Evolutionary conservation across 2,113 vertebrate species (phyloP), one percentile per base, ranked within the genome.

Genomic region (Chloroceryle aenea): DNA sequence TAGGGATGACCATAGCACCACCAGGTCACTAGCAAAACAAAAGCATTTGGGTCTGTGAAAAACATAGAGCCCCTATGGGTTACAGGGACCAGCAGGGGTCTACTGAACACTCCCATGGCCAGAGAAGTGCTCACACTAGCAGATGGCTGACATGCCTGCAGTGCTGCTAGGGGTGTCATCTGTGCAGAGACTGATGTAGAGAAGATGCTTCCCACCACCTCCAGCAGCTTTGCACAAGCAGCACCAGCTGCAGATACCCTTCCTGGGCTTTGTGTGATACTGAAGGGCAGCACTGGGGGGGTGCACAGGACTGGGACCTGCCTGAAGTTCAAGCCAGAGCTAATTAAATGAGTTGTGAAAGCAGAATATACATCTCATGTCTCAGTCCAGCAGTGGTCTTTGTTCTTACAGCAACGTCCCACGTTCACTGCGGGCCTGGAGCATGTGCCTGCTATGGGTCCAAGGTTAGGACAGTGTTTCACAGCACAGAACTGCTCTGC

Each of bases 371-470:
- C 6, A 50, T 25, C 19, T 26, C 7, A 6, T 26, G 16, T 34
- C 43, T 58, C 14, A 22, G 12, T 26, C 22, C 22, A 59, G 47
- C 25, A 32, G n/a, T n/a, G n/a, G n/a, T 22, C 40, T 21, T 30
- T 43, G 45, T 22, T 89, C 16, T 43, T 30, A 8, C 5, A 73
- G 19, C n/a, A 89, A 13, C 7, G 6, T 21, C 40, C 23, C 14
- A 9, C n/a, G 72, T 63, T 38, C 21, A 32, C 16, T n/a, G n/a
- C 22, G 66, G 38, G 6, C 7, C 22, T 0, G 1, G 27, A 17
- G 4, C 3, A 3, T 7, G 1, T 2, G 6, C 47, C 26, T 3
- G 5, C 20, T 29, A 16, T 0, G 1, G 4, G 29, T 1, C 42
- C 12, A 40, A 29, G 32, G 4, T 16, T 8, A n/a, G 9, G 48